phyloP scores from a whole-genome alignment of 2,113 vertebrate genomes.

The Marcusenius ussheri region DNA sequence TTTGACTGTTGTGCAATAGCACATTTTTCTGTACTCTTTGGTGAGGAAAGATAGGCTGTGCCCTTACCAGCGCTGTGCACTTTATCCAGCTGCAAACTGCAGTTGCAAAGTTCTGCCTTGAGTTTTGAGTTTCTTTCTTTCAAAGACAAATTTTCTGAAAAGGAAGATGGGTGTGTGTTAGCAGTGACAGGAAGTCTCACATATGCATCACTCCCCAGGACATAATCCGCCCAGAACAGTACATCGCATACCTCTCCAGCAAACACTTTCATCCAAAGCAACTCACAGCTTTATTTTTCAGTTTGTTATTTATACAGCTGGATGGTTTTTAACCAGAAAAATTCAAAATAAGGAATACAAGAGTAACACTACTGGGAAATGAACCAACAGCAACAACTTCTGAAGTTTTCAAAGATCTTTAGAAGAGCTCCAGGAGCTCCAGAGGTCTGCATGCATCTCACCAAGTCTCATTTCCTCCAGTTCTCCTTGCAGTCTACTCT shows the following conservation, averaged over 20 bases:
- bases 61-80: constrained; percentile 66
- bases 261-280: background rate
- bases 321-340: background rate
- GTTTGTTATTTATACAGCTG: background rate
- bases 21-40: background rate
- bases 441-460: constrained; percentile 29
- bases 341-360: background rate
- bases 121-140: constrained; percentile 55
- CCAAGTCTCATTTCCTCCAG: constrained; percentile 62
- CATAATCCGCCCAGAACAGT: background rate
- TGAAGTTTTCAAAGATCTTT: background rate
- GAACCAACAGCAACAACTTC: background rate
- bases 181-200: background rate
- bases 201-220: background rate
- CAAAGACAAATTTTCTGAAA: constrained; percentile 51
- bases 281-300: background rate
- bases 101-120: constrained; percentile 50
- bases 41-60: background rate
- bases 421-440: background rate
- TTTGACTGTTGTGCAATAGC: no score
- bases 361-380: background rate
- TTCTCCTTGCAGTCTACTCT: constrained; percentile 53
- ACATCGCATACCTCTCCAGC: background rate
- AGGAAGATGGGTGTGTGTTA: background rate
- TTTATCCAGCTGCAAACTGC: constrained; percentile 46